Evolutionary conservation across 2,113 vertebrate species (phyloP).

Genomic region (Otolemur garnettii): DNA sequence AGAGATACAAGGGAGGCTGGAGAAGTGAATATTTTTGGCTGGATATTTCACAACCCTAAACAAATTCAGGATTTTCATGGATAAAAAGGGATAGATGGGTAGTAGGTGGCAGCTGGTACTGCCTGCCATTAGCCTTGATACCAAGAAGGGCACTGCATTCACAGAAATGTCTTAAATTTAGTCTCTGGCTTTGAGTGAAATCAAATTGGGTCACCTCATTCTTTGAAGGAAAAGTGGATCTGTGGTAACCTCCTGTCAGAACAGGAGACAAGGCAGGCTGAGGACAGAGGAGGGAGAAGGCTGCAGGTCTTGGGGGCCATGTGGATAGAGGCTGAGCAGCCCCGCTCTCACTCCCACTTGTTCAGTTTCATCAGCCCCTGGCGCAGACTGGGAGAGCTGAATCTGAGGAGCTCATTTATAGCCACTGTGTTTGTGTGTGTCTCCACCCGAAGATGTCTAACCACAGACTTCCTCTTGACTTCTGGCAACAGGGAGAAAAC

Average conservation of each 20-base stretch:
- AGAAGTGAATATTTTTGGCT: neutral
- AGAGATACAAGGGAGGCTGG: neutral
- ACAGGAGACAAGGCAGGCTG: neutral
- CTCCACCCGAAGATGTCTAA: constrained; percentile 78
- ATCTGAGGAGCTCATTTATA: constrained; percentile 62
- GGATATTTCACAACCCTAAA: no score
- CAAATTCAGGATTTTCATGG: neutral
- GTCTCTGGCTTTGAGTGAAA: neutral
- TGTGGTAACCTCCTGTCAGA: neutral
- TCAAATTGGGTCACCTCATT: neutral
- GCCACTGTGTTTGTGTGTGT: constrained; percentile 40
- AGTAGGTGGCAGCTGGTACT: no score
- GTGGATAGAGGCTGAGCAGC: accelerated
- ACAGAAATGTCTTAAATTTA: neutral
- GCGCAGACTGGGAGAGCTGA: neutral
- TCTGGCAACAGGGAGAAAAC: constrained; percentile 76
- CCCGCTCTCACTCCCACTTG: neutral
- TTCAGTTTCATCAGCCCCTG: neutral
- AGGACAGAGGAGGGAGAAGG: neutral
- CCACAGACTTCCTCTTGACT: constrained; percentile 81
- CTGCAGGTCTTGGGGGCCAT: neutral
- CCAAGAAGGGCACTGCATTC: neutral
- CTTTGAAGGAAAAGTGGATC: neutral
- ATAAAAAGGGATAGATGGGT: neutral
- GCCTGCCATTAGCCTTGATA: neutral